phyloP scores from a whole-genome alignment of 2,888 invertebrate species.

The Stenodera caucasica region DNA sequence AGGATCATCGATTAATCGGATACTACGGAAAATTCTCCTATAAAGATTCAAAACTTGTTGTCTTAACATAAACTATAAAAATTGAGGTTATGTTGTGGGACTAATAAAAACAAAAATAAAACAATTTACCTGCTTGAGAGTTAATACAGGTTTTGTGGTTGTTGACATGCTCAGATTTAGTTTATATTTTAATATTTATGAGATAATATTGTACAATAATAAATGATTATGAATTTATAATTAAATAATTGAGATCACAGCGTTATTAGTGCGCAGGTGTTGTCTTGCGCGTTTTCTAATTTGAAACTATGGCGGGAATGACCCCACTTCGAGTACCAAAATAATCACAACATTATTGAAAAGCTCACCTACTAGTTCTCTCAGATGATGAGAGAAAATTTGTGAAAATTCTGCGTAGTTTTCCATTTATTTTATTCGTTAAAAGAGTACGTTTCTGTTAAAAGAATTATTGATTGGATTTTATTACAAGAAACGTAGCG shows the following conservation, averaged over 20 bases:
- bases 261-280: constrained; percentile 35
- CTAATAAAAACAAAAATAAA: background rate
- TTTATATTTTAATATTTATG: too few species aligned
- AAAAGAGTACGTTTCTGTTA: background rate
- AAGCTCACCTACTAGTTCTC: constrained; percentile 38
- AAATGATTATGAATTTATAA: too few species aligned
- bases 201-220: too few species aligned
- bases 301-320: constrained; percentile 49
- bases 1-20: constrained; percentile 67
- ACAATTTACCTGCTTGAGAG: constrained; percentile 63
- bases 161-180: too few species aligned
- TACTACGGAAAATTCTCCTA: constrained; percentile 69
- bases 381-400: constrained; percentile 29
- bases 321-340: constrained; percentile 51
- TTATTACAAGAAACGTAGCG: background rate
- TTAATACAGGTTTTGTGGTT: constrained; percentile 51
- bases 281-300: constrained; percentile 42
- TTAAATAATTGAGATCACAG: background rate
- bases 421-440: background rate
- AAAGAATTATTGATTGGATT: background rate
- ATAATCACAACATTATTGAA: constrained; percentile 51
- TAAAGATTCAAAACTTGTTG: constrained; percentile 79
- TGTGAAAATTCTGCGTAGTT: constrained; percentile 11
- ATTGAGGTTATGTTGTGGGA: constrained; percentile 15
- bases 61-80: constrained; percentile 74